Percentiles rank a stretch among this genome's conserved stretches.
Evolutionary conservation across 2,113 vertebrate genomes (phyloP).

Genomic region (Brachyistius frenatus): DNA sequence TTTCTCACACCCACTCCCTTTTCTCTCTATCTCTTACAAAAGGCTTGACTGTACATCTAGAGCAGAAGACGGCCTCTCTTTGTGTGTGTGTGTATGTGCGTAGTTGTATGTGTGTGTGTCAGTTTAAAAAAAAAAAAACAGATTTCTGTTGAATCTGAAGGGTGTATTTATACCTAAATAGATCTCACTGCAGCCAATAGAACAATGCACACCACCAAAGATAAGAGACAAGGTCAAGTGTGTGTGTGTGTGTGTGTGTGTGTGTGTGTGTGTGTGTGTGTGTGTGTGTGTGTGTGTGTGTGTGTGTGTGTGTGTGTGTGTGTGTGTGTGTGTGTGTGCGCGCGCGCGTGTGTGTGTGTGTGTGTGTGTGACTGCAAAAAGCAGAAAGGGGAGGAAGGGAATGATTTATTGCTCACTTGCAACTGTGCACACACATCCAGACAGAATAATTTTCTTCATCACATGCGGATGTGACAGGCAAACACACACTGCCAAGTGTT

Average conservation of each 20-base stretch:
- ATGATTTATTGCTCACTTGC: slow-evolving; percentile 57
- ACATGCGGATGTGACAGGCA: slow-evolving; percentile 24
- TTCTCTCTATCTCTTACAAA: slow-evolving; percentile 45
- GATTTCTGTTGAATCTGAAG: slow-evolving; percentile 57
- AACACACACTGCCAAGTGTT: neutral
- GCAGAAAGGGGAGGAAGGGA: slow-evolving; percentile 14
- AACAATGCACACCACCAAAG: slow-evolving; percentile 55
- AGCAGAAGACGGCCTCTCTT: slow-evolving; percentile 29
- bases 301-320: slow-evolving; percentile 41
- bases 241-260: slow-evolving; percentile 44
- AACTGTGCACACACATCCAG: slow-evolving; percentile 2
- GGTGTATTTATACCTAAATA: slow-evolving; percentile 64
- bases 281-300: slow-evolving; percentile 13
- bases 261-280: slow-evolving; percentile 30
- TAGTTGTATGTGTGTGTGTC: slow-evolving; percentile 36
- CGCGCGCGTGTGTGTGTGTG: slow-evolving; percentile 8
- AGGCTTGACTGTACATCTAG: slow-evolving; percentile 61
- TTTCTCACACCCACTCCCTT: slow-evolving; percentile 58
- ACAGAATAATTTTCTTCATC: slow-evolving; percentile 40
- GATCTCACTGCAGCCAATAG: slow-evolving; percentile 50
- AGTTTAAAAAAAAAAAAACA: neutral
- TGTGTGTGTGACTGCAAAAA: slow-evolving; percentile 31
- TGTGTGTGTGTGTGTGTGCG: slow-evolving; percentile 42
- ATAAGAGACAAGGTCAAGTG: slow-evolving; percentile 68
- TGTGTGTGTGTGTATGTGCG: slow-evolving; percentile 9